Conservation (phyloP, 2,888 invertebrate species). For the Patella caerulea region DNA sequence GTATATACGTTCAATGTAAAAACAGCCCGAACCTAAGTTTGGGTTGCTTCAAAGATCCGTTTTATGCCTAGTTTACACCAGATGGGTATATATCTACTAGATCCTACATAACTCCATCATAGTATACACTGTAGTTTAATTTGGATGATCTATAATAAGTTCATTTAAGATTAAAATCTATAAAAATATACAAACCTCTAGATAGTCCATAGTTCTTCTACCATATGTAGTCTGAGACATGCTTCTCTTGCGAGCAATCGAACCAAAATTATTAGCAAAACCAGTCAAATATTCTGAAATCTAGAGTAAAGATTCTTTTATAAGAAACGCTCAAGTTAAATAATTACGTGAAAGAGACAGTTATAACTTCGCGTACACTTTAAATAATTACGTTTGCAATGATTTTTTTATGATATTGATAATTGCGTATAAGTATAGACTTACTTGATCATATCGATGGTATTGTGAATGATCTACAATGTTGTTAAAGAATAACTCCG, state of each 20-base stretch:
- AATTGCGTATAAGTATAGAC: background rate
- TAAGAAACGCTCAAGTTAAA: background rate
- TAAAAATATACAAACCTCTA: background rate
- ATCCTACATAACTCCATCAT: too few species aligned
- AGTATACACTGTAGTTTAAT: too few species aligned
- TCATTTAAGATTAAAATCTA: background rate
- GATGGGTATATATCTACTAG: too few species aligned
- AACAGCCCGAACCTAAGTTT: too few species aligned
- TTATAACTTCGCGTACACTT: background rate
- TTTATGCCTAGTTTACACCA: too few species aligned
- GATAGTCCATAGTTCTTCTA: background rate
- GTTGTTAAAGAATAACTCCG: background rate
- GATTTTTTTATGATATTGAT: too few species aligned
- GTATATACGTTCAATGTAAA: too few species aligned
- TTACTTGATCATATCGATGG: background rate
- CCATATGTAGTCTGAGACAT: background rate
- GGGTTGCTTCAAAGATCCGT: too few species aligned
- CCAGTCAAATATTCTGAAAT: too few species aligned
- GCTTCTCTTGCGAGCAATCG: too few species aligned
- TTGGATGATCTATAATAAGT: too few species aligned
- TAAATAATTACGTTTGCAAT: background rate
- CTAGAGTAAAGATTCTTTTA: background rate
- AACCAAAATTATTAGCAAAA: too few species aligned
- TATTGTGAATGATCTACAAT: background rate
- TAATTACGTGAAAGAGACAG: background rate